These are phyloP conservation scores for Chloroclystis v-ata DNA, from an alignment of 2,888 invertebrate genomes.

Conservation along the genomic window DNA sequence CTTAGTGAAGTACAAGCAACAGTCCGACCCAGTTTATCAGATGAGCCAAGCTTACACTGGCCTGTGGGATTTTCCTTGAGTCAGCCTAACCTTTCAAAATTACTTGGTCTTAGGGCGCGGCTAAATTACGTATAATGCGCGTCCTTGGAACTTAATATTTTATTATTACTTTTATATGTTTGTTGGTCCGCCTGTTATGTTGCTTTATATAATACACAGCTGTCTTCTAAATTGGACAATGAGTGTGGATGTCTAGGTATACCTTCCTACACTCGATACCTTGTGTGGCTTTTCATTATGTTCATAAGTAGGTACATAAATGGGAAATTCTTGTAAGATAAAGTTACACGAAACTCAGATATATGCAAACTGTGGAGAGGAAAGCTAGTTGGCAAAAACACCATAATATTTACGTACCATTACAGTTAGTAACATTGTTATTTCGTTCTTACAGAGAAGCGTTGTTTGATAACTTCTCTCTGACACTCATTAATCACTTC, in stretches of 20 bases:
- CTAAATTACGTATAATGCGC: neutral
- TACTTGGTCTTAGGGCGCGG: constrained; percentile 6
- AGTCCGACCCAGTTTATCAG: constrained; percentile 1
- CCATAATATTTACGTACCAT: too few species aligned
- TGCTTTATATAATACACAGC: too few species aligned
- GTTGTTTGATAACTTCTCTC: constrained; percentile 6
- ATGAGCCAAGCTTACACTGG: constrained; percentile 2
- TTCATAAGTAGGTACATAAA: too few species aligned
- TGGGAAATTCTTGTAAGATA: too few species aligned
- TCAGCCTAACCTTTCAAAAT: constrained; percentile 16
- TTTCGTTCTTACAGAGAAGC: neutral
- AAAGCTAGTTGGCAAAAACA: too few species aligned
- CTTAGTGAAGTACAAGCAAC: neutral
- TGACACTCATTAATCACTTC: constrained; percentile 53
- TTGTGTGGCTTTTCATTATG: too few species aligned
- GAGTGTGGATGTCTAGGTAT: too few species aligned
- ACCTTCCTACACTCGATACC: too few species aligned
- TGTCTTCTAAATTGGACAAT: too few species aligned
- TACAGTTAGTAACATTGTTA: too few species aligned
- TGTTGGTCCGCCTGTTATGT: neutral
- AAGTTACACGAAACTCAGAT: too few species aligned
- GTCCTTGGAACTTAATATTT: neutral
- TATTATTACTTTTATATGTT: neutral
- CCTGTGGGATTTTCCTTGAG: constrained; percentile 23
- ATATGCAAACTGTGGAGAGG: too few species aligned